A percentile compares a stretch with the other conserved stretches of the same genome.
Conservation (phyloP, 2,888 invertebrate genomes). For the Oligia latruncula region DNA sequence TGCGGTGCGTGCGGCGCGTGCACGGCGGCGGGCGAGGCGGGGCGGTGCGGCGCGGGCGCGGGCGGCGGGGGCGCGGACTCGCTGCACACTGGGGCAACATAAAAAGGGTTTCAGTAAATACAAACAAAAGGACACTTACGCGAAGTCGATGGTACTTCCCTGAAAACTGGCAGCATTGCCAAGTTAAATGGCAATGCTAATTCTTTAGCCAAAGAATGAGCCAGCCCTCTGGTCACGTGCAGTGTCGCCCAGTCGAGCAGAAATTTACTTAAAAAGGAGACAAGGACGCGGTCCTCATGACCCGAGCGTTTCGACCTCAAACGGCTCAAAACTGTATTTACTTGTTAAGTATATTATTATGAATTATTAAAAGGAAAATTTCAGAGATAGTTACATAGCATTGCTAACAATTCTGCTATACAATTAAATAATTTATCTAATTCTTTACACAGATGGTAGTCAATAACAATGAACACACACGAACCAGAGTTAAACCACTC, state of each 20-base stretch:
- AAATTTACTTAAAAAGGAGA: neutral
- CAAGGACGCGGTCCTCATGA: too few relatives aligned
- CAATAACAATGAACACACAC: neutral
- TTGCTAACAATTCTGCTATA: neutral
- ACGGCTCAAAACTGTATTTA: too few relatives aligned
- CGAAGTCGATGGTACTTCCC: neutral
- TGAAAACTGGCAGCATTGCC: neutral
- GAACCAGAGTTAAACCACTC: neutral
- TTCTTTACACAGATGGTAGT: neutral
- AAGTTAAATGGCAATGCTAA: neutral
- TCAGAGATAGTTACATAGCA: neutral
- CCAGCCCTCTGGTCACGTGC: neutral
- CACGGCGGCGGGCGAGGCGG: slow-evolving; percentile 92
- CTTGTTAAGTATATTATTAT: too few relatives aligned
- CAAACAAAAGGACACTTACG: neutral
- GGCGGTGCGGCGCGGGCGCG: slow-evolving; percentile 93
- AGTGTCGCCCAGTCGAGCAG: neutral
- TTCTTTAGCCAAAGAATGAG: neutral
- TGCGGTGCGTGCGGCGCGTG: slow-evolving; percentile 91
- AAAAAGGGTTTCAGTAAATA: neutral
- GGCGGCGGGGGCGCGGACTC: slow-evolving; percentile 92
- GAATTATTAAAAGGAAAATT: neutral
- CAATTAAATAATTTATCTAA: neutral
- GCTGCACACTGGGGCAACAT: slow-evolving; percentile 73
- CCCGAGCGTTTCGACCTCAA: too few relatives aligned